Base-by-base conservation (phyloP, 2,797 vertebrate species). In the Spinus olivaceus region DNA sequence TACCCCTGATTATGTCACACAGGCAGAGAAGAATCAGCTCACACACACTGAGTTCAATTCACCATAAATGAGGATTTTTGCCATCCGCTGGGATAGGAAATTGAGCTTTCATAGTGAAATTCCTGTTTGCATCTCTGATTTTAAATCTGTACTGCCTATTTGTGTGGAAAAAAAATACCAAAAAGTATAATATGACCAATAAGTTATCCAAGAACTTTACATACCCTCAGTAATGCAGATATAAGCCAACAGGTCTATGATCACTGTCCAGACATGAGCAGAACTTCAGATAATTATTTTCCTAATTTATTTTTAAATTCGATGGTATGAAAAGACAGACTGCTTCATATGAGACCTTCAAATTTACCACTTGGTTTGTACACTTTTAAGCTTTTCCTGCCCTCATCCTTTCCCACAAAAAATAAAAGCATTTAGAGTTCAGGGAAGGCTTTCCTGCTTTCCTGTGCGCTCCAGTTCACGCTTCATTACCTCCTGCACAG, bases 391-490 rank as follows among this genome's bases (percentile, higher is more conserved):
- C 25, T 86, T 67, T 88, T 69, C 14, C 50, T 69, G 67, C 65
- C 42, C 66, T 65, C 46, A 41, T 53, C 42, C 33, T 56, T 79
- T 47, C 44, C 64, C 59, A 65, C 42, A 54, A 8, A 33, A 39
- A 32, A 22, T 19, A 16, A 49, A 49, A 33, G 13, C 46, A 12
- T 37, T 60, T 17, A 7, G 25, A 74, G 41, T 25, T 65, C 66
- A 63, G 63, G 42, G 53, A 24, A 39, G 37, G 21, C 33, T 83
- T 53, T 80, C 47, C 74, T 70, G 50, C 37, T 50, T 50, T 42
- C 28, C 63, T 28, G 4, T 4, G 8, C 0, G 3, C 71, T 85
- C 42, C 32, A 39, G 12, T 49, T 82, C 49, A 86, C 0, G 0
- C 49, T 77, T 72, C 57, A 28, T 32, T 63, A 59, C 56, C 47